phyloP scores from a whole-genome alignment of 2,888 invertebrate species.

The Physocephala rufipes region DNA sequence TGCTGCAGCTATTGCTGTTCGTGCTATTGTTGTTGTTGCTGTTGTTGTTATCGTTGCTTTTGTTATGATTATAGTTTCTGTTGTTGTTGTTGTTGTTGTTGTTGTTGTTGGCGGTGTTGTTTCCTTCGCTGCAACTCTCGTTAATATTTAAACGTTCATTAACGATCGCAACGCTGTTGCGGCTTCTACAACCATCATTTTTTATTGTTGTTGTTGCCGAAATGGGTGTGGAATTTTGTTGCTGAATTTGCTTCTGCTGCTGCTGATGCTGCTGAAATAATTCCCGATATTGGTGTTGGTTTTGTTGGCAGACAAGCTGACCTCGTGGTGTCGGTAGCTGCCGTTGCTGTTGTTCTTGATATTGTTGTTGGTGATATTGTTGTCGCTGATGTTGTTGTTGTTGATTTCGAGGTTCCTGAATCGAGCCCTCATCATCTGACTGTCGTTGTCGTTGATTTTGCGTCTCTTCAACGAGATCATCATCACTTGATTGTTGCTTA shows the following conservation, averaged over 20 bases:
- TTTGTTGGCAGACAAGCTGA: no score
- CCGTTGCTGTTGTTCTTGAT: conserved; percentile 29
- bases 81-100: conserved; percentile 39
- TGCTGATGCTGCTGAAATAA: conserved; percentile 10
- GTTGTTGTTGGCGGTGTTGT: conserved; percentile 35
- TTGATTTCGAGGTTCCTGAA: no score
- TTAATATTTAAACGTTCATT: conserved; percentile 53
- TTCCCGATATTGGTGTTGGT: no score
- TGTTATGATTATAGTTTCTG: conserved; percentile 39
- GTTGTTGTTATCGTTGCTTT: conserved; percentile 33
- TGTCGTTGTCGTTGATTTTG: neutral
- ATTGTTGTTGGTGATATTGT: neutral
- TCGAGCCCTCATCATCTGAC: no score
- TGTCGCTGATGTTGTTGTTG: conserved; percentile 19
- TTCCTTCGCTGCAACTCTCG: conserved; percentile 42
- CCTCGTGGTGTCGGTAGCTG: no score
- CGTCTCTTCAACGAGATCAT: neutral
- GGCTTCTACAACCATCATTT: conserved; percentile 46
- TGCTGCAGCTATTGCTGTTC: conserved; percentile 46
- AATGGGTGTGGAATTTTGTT: conserved; percentile 8
- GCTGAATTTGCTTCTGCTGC: neutral
- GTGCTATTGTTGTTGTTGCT: conserved; percentile 40
- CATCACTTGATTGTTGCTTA: neutral
- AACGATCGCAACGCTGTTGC: conserved; percentile 50
- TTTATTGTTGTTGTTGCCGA: conserved; percentile 14